Evolutionary conservation across 2,888 invertebrate genomes (phyloP).

Genomic region (Tigriopus californicus): DNA sequence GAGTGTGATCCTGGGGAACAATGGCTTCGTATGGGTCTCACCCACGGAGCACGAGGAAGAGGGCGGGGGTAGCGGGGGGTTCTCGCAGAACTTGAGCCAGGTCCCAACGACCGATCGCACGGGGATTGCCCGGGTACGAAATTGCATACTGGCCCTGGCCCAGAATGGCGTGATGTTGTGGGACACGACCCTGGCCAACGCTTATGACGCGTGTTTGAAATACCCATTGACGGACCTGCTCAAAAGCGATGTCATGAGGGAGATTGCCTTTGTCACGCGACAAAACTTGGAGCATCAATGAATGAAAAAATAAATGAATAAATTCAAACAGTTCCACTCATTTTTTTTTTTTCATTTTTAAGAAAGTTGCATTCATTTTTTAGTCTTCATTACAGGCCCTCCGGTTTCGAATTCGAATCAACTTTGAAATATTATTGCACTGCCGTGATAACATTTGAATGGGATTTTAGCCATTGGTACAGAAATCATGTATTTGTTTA

Average conservation of each 20-base stretch:
- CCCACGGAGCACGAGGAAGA: conserved; percentile 43
- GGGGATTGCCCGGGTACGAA: conserved; percentile 42
- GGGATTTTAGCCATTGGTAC: no score
- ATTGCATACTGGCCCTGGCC: conserved; percentile 69
- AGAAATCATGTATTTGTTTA: no score
- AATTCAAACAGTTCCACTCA: no score
- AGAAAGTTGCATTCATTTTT: no score
- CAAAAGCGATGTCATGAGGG: conserved; percentile 62
- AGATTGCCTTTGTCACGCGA: conserved; percentile 38
- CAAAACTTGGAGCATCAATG: neutral
- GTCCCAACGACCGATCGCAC: neutral
- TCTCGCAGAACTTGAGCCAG: conserved; percentile 35
- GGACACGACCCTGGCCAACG: conserved; percentile 36
- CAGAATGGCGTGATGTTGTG: conserved; percentile 56
- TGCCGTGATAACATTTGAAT: no score
- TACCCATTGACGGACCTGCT: conserved; percentile 50
- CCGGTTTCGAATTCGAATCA: no score
- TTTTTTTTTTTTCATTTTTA: no score
- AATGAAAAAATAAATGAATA: no score
- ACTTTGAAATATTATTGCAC: no score
- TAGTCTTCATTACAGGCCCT: no score
- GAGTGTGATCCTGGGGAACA: conserved; percentile 81
- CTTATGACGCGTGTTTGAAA: conserved; percentile 70
- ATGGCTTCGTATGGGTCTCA: conserved; percentile 87
- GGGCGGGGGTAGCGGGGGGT: conserved; percentile 39